A percentile compares a stretch with the other conserved stretches of the same genome.
Evolutionary conservation across 1,140 invertebrate genomes (phyloP).

Genomic region (Littorina saxatilis): DNA sequence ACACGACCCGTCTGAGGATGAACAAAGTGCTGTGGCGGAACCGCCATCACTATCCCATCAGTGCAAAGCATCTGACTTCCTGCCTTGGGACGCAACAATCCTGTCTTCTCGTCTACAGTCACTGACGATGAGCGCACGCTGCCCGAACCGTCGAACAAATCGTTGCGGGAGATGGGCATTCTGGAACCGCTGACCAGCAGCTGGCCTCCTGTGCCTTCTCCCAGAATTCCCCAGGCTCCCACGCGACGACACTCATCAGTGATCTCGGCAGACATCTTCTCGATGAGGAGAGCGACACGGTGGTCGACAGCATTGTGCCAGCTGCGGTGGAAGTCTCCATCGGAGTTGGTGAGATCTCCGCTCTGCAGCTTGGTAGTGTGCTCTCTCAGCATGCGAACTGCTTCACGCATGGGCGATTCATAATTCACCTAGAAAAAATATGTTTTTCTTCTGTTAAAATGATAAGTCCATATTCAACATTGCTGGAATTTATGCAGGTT

Average conservation of each 20-base stretch:
- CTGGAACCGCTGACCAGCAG: conserved; percentile 58
- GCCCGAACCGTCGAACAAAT: conserved; percentile 57
- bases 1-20: conserved; percentile 71
- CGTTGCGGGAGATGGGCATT: conserved; percentile 56
- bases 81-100: conserved; percentile 61
- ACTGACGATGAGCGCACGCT: not conserved
- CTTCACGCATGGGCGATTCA: conserved; percentile 64
- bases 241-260: conserved; percentile 62
- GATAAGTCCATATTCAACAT: too few species aligned
- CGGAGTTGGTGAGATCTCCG: conserved; percentile 51
- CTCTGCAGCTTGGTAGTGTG: conserved; percentile 63
- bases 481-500: too few species aligned
- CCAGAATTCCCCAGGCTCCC: conserved; percentile 69
- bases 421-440: conserved; percentile 56
- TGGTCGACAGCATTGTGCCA: conserved; percentile 55
- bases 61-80: conserved; percentile 62
- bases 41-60: conserved; percentile 54
- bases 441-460: not conserved
- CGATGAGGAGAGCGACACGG: conserved; percentile 58
- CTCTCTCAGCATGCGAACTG: conserved; percentile 59
- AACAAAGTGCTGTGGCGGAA: conserved; percentile 65
- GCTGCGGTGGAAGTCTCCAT: conserved; percentile 59
- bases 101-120: conserved; percentile 59
- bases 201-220: conserved; percentile 65
- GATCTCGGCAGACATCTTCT: conserved; percentile 63